Evolutionary conservation across 1,140 invertebrate species (phyloP), one percentile per base, ranked within the genome.

Genomic region (Hermetia illucens): DNA sequence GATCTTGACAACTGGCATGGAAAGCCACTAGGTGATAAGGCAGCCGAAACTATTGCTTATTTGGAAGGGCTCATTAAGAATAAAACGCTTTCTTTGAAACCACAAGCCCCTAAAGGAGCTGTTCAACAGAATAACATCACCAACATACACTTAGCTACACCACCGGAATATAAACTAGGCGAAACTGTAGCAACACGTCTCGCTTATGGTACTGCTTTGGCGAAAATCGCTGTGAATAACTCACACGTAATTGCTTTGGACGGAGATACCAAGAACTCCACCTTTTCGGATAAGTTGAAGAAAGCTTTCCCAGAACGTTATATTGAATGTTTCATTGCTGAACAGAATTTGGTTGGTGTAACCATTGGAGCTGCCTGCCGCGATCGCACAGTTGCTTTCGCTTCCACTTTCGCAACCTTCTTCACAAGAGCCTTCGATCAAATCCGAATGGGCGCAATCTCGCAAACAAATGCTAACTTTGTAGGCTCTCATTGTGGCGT

Each of bases 371-470:
- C 82, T 21, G 82, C 83, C 31, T 93, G 88, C 52, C 70, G 93
- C 44, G 78, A 88, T 52, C 72, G 93, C 38, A 82, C 86, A 8
- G 75, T 98, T 30, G 75, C 88, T 5, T 98, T 98, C 60, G 82
- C 81, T 5, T 95, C 91, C 20, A 96, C 96, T 2, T 99, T 99
- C 68, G 94, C 94, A 31, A 86, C 89, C 4, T 99, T 99, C 74
- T 89, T 98, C 52, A 86, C 89, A 0, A 74, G 94, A 52, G 88
- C 91, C 33, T 96, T 88, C 63, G 95, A 98, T 72, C 89, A 93
- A 77, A 88, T 99, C 49, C 78, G 96, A 42, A 98, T 99, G 94
- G 95, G 87, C 31, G 95, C 95, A 13, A 95, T 99, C 51, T 98
- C 93, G 21, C 91, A 97, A 68, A 88, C 87, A 1, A 97, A 98